These are phyloP conservation scores for Meiosimyza platycephala DNA, from an alignment of 2,888 invertebrate species.

Conservation along the genomic window DNA sequence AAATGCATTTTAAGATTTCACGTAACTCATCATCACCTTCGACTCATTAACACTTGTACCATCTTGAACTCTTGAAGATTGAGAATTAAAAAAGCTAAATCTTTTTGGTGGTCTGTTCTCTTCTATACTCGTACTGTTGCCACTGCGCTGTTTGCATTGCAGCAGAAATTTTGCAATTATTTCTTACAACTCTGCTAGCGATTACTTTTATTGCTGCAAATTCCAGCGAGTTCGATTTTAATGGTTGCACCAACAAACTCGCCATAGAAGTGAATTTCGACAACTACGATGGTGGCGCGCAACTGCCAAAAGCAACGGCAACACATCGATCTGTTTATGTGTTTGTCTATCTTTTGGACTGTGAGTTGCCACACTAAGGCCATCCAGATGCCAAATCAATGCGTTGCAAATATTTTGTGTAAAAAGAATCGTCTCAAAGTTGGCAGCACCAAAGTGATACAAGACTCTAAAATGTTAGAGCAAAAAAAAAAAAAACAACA, in stretches of 20 bases:
- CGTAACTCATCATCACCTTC: too few relatives aligned
- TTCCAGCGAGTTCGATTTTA: slow-evolving; percentile 11
- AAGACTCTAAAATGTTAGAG: not conserved
- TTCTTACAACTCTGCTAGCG: not conserved
- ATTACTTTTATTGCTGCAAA: slow-evolving; percentile 3
- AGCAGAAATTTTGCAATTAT: slow-evolving; percentile 11
- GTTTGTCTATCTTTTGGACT: too few relatives aligned
- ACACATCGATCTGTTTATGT: too few relatives aligned
- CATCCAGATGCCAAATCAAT: too few relatives aligned
- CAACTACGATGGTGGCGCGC: too few relatives aligned
- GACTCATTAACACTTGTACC: too few relatives aligned
- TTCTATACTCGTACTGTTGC: not conserved
- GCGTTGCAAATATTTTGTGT: too few relatives aligned
- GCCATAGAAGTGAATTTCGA: too few relatives aligned
- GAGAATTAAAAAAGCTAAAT: not conserved
- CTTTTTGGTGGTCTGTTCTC: not conserved
- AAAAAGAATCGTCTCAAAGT: too few relatives aligned
- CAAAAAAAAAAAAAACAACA: not conserved
- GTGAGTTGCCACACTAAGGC: too few relatives aligned
- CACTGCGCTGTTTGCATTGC: not conserved
- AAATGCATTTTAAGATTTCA: too few relatives aligned
- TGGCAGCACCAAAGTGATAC: not conserved
- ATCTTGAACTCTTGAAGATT: not conserved
- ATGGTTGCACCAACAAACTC: not conserved
- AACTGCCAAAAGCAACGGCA: too few relatives aligned